Evolutionary conservation across 2,888 invertebrate species (phyloP), one percentile per base, ranked within the genome.

Genomic region (Gymnoscelis rufifasciata): DNA sequence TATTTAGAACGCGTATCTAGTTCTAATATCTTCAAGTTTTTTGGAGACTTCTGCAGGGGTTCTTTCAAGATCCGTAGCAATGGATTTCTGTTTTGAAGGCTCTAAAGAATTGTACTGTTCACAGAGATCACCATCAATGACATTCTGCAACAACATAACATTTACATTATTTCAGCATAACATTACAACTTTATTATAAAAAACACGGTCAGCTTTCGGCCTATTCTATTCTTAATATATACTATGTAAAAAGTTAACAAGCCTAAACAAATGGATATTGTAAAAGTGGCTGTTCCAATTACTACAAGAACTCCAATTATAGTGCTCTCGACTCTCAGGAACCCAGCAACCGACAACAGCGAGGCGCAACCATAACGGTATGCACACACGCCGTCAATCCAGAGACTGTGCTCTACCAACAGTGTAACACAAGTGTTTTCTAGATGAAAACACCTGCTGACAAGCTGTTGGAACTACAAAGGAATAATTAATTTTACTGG

Each of bases 51-150:
- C 99, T 43, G 95, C 97, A 0, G 98, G 95, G 0, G 96, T 97
- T 66, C 97, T 91, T 74, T 98, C 99, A 66, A 99, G 90, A 78
- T 99, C 98, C 33, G 94, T 92, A 0, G 98, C 94, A 50, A 99
- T 98, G 55, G 94, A 94, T 68, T 97, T 97, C 78, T 99, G 99
- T 78, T 98, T 99, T 0, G 91, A 87, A 0, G 94, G 92, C 63
- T 99, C 99, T 68, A 99, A 91, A 0, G 98, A 97, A 76, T 97
- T 97, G 86, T 96, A 99, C 88, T 99, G 98, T 80, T 99, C 99
- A 79, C 99, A 99, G 37, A 99, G 89, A 82, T 99, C 99, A 2
- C 99, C 99, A 77, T 99, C 99, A 59, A 99, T 95, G 1, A 99
- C 97, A 88, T 97, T 98, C 93, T 97, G 90, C 6, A 90, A 90